Base-by-base conservation (phyloP, 1,140 invertebrate genomes). In the Diuraphis noxia region DNA sequence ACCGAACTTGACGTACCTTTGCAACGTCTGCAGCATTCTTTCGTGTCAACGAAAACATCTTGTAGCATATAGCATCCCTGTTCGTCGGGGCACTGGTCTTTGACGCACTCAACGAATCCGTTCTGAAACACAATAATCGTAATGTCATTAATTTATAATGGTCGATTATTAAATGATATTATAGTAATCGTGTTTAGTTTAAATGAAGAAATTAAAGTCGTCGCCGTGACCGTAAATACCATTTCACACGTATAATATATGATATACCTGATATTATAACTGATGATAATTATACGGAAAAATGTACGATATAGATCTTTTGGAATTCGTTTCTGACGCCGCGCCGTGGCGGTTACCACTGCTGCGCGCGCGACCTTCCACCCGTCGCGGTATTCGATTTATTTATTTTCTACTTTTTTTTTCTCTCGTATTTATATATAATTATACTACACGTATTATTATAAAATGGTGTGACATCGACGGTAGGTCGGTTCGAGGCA, bases 81-180 rank as follows among this genome's bases (percentile, higher is more conserved):
- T 88, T 95, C 95, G 92, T 95, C 95, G 0, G 96, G 96, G 93
- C 97, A 97, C 89, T 95, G 94, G 92, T 95, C 94, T 82, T 93
- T 94, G 82, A 94, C 93, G 93, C 97, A 97, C 92, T 96, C 95
- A 1, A 97, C 96, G 93, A 96, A 96, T 25, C 96, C 96, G 93
- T 96, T 96, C 96, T 97, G 94, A 30, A 95, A 95, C 93, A 92
- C 93, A 93, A 93, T 85, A 92, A 88, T 30, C 79, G 4, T 17
- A n/a, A 8, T 25, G 13, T 38, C 2, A 13, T 23, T n/a, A 38
- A 40, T 25, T 25, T 81, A 40, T 2, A 3, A 25, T 21, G 9
- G 23, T 77, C 34, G 34, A 8, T 77, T 36, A 21, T 36, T 6
- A 36, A 19, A 49, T 49, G 13, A 63, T 13, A 13, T n/a, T 9